Evolutionary conservation across 2,888 invertebrate species (phyloP).

Genomic region (Drosophila anceps): DNA sequence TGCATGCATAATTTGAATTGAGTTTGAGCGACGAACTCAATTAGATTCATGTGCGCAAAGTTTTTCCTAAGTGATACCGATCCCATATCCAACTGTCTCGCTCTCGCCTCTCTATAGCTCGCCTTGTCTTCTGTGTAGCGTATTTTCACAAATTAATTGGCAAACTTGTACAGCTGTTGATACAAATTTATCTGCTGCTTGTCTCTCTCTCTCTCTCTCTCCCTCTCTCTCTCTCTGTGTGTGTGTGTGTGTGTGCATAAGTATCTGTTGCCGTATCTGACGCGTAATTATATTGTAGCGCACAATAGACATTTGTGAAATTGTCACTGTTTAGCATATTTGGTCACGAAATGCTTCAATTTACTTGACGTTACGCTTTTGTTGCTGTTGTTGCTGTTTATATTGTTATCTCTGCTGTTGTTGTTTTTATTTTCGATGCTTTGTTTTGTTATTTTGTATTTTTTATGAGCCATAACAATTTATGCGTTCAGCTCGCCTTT

Average conservation of each 20-base stretch:
- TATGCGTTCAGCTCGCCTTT: conserved; percentile 61
- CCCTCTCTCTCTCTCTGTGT: no score
- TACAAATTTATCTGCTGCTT: conserved; percentile 48
- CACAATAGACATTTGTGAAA: conserved; percentile 80
- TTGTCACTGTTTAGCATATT: conserved; percentile 84
- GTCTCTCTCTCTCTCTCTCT: no score
- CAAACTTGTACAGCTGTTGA: conserved; percentile 64
- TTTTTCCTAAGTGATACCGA: conserved; percentile 74
- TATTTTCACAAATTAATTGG: conserved; percentile 81
- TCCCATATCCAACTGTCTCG: conserved; percentile 35
- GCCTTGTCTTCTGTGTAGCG: conserved; percentile 51
- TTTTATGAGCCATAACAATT: conserved; percentile 75
- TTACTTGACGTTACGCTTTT: conserved; percentile 57
- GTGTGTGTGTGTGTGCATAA: conserved; percentile 25
- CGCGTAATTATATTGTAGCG: conserved; percentile 70
- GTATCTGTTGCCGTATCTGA: conserved; percentile 56
- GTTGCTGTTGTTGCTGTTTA: conserved; percentile 46
- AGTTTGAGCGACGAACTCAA: conserved; percentile 77
- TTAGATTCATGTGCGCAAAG: conserved; percentile 76
- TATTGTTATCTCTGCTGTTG: conserved; percentile 23
- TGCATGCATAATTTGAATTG: conserved; percentile 76
- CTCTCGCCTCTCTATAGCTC: not conserved
- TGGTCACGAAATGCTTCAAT: conserved; percentile 81
- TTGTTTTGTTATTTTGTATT: conserved; percentile 56
- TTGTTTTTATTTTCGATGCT: conserved; percentile 27